phyloP scores from a whole-genome alignment of 2,888 invertebrate genomes.

The Acronicta psi region DNA sequence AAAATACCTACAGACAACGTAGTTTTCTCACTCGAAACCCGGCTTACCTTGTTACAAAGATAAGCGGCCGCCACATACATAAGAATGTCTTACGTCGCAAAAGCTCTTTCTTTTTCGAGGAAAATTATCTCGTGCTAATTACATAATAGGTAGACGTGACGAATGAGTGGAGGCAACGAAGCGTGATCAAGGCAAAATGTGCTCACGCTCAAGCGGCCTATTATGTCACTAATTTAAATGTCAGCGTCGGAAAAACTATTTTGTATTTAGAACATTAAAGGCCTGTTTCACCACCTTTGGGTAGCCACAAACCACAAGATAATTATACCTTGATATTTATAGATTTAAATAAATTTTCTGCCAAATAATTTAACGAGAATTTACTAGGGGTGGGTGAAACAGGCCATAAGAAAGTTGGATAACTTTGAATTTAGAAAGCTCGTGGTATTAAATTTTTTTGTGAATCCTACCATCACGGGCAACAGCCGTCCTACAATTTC shows the following conservation, averaged over 20 bases:
- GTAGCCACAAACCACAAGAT: no score
- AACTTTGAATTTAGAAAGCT: background rate
- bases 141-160: slow-evolving; percentile 34
- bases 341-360: no score
- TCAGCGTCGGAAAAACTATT: slow-evolving; percentile 3
- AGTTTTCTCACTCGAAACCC: slow-evolving; percentile 28
- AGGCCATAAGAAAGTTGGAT: no score
- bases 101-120: slow-evolving; percentile 27
- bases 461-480: slow-evolving; percentile 2
- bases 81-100: slow-evolving; percentile 26
- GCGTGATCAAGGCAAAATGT: slow-evolving; percentile 37
- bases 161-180: slow-evolving; percentile 22
- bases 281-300: no score
- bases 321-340: no score
- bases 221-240: slow-evolving; percentile 35
- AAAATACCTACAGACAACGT: slow-evolving; percentile 23
- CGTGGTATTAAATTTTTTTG: slow-evolving; percentile 11
- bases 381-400: no score
- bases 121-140: slow-evolving; percentile 48
- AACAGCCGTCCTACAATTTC: background rate
- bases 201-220: slow-evolving; percentile 26
- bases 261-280: background rate
- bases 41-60: slow-evolving; percentile 44
- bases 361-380: no score
- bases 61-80: slow-evolving; percentile 37